Conservation (phyloP, 2,888 invertebrate genomes). For the Prosapia bicincta region DNA sequence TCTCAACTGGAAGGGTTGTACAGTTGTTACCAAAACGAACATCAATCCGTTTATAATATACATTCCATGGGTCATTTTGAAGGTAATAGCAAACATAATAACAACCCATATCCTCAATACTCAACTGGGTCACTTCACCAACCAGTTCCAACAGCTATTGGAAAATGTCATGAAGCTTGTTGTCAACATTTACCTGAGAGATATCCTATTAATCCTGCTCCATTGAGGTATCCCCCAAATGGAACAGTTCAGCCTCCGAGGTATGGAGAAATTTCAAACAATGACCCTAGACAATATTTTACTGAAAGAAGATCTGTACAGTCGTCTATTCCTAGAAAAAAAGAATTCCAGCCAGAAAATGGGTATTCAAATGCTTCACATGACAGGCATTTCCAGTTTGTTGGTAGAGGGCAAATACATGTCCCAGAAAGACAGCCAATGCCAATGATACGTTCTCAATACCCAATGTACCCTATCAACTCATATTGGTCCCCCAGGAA, state of each 20-base stretch:
- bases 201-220: slow-evolving; percentile 22
- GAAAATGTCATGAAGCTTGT: slow-evolving; percentile 20
- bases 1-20: slow-evolving; percentile 23
- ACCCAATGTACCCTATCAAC: slow-evolving; percentile 18
- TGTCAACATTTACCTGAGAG: slow-evolving; percentile 18
- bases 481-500: slow-evolving; percentile 13
- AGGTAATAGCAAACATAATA: slow-evolving; percentile 13
- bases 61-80: slow-evolving; percentile 16
- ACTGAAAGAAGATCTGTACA: slow-evolving; percentile 17
- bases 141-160: slow-evolving; percentile 19
- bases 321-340: slow-evolving; percentile 10
- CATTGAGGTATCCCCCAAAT: slow-evolving; percentile 12
- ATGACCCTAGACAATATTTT: slow-evolving; percentile 19
- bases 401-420: slow-evolving; percentile 12
- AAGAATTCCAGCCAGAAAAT: slow-evolving; percentile 9
- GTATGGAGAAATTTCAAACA: slow-evolving; percentile 1
- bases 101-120: slow-evolving; percentile 20
- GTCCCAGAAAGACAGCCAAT: slow-evolving; percentile 18
- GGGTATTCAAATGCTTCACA: neutral
- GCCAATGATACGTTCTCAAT: slow-evolving; percentile 22
- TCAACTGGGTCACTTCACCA: slow-evolving; percentile 11
- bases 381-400: slow-evolving; percentile 18
- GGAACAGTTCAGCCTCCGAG: slow-evolving; percentile 10
- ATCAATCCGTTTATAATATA: slow-evolving; percentile 9
- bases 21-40: slow-evolving; percentile 5